Evolutionary conservation across 2,888 invertebrate species (phyloP).

Genomic region (Chrysolina oricalcia): DNA sequence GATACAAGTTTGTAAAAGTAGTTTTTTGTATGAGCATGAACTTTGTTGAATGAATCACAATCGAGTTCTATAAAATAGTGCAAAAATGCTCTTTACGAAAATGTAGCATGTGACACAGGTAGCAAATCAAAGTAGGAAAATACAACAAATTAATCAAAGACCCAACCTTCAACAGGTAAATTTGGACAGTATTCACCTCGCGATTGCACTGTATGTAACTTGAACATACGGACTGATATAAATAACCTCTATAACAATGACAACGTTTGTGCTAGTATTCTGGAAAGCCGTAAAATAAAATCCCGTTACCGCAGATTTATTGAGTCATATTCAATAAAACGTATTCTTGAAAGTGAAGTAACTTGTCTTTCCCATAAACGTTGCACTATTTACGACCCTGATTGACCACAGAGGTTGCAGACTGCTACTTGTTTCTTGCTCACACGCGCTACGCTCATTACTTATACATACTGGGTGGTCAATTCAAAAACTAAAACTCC

Average conservation of each 20-base stretch:
- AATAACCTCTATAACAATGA: neutral
- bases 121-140: no score
- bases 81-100: no score
- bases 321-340: slow-evolving; percentile 35
- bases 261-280: slow-evolving; percentile 27
- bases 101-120: no score
- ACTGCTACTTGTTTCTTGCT: slow-evolving; percentile 17
- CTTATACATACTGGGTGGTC: neutral
- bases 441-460: neutral
- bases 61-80: no score
- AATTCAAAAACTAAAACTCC: neutral
- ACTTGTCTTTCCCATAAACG: slow-evolving; percentile 48
- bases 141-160: no score
- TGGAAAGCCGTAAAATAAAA: slow-evolving; percentile 32
- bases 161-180: no score
- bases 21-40: no score
- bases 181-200: no score
- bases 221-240: neutral
- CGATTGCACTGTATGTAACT: no score
- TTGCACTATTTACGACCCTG: slow-evolving; percentile 10
- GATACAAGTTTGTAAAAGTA: no score
- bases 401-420: slow-evolving; percentile 14
- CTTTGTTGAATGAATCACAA: no score
- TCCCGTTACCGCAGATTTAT: slow-evolving; percentile 40
- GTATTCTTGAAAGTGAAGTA: slow-evolving; percentile 46